A percentile compares a stretch with the other conserved stretches of the same genome.
phyloP scores from a whole-genome alignment of 1,140 invertebrate species.

The Habropoda laboriosa region DNA sequence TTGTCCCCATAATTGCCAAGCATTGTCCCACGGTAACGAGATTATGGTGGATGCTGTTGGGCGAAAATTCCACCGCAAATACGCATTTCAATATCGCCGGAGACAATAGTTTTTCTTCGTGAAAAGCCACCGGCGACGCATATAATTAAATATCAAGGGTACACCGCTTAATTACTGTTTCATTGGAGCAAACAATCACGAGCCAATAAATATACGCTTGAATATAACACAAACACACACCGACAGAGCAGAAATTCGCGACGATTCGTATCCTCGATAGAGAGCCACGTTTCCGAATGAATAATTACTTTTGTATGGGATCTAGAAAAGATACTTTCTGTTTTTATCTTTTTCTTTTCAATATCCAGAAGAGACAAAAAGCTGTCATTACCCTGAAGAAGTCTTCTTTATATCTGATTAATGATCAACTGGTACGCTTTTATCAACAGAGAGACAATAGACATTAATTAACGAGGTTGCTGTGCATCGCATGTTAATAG shows the following conservation, averaged over 20 bases:
- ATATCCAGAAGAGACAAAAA: background rate
- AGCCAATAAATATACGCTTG: conserved; percentile 33
- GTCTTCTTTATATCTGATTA: background rate
- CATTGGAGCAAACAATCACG: conserved; percentile 23
- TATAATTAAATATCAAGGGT: conserved; percentile 56
- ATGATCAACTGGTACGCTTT: background rate
- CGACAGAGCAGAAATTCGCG: background rate
- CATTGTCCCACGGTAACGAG: conserved; percentile 19
- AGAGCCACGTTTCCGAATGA: background rate
- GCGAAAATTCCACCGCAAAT: conserved; percentile 26
- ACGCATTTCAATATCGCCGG: conserved; percentile 19
- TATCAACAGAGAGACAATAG: background rate
- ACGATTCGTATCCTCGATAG: background rate
- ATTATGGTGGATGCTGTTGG: conserved; percentile 15
- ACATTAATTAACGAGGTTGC: background rate
- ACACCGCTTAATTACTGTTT: conserved; percentile 43
- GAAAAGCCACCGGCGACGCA: conserved; percentile 10
- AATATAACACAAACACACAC: too few relatives aligned
- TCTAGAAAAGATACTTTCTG: background rate
- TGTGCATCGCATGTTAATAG: background rate
- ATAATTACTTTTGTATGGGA: background rate
- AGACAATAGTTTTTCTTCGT: conserved; percentile 26
- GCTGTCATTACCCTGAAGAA: background rate
- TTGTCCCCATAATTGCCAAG: conserved; percentile 2
- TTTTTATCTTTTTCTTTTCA: too few relatives aligned